These are phyloP conservation scores for Yponomeuta malinellus DNA, from an alignment of 2,888 invertebrate genomes.

Conservation along the genomic window DNA sequence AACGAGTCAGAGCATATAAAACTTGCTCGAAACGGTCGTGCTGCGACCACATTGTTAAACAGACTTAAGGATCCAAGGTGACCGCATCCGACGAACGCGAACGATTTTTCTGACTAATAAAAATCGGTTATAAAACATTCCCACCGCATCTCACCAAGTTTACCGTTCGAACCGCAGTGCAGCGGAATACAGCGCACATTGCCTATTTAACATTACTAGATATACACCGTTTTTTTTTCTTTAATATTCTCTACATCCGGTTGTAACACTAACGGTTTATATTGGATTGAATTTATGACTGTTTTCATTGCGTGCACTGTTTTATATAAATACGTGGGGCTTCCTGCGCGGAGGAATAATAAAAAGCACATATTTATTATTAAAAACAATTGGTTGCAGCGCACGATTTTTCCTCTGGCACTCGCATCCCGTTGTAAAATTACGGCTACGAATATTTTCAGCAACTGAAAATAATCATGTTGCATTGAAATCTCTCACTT, in stretches of 20 bases:
- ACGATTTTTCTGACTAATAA: constrained; percentile 51
- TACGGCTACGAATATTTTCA: neutral
- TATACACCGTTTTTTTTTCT: constrained; percentile 35
- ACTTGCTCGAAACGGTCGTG: neutral
- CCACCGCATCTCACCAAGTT: constrained; percentile 46
- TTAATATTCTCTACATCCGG: constrained; percentile 68
- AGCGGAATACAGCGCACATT: neutral
- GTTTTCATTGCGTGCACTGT: constrained; percentile 70
- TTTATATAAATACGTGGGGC: constrained; percentile 67
- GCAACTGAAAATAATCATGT: neutral
- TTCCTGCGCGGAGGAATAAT: constrained; percentile 63
- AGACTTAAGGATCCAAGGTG: constrained; percentile 19
- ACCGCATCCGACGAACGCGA: constrained; percentile 53
- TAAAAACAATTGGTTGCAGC: constrained; percentile 57
- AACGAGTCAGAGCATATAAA: constrained; percentile 8
- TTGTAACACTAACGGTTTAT: constrained; percentile 50
- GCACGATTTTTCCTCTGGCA: neutral
- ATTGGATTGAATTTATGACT: constrained; percentile 72
- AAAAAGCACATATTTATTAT: constrained; percentile 56
- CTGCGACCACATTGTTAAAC: constrained; percentile 39
- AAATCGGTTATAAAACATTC: constrained; percentile 44
- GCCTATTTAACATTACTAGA: constrained; percentile 47
- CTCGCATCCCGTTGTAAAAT: neutral
- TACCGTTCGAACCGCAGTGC: neutral
- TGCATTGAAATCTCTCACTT: neutral